These are phyloP conservation scores for Drosophila greeni DNA, from an alignment of 2,888 invertebrate species.

Conservation along the genomic window DNA sequence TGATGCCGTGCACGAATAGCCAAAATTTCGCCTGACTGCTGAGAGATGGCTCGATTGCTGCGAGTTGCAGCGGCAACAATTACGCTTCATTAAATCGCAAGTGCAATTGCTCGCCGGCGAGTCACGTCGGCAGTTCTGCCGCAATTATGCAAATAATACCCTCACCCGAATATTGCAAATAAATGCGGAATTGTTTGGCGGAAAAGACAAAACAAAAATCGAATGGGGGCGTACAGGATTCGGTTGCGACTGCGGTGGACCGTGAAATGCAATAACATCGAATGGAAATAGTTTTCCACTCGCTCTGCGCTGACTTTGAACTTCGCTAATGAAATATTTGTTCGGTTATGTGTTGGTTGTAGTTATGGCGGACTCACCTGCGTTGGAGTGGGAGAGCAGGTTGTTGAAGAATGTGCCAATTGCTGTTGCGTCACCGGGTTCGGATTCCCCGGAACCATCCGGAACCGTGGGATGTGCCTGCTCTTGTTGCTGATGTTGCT, in stretches of 20 bases:
- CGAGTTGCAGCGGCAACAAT: constrained; percentile 53
- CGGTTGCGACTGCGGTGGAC: constrained; percentile 46
- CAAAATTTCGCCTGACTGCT: constrained; percentile 57
- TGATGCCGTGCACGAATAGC: constrained; percentile 42
- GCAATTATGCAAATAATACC: constrained; percentile 72
- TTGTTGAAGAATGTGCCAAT: constrained; percentile 79
- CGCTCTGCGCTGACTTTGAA: constrained; percentile 44
- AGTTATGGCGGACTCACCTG: constrained; percentile 69
- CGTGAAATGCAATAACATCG: constrained; percentile 65
- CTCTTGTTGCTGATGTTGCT: constrained; percentile 45
- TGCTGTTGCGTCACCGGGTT: constrained; percentile 67
- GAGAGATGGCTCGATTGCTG: constrained; percentile 7
- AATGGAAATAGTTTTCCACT: constrained; percentile 63
- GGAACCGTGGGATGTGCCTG: constrained; percentile 43
- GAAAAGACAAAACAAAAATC: constrained; percentile 27
- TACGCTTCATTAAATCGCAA: constrained; percentile 71
- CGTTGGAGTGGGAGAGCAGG: constrained; percentile 77
- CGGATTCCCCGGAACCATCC: constrained; percentile 44
- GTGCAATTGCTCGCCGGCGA: constrained; percentile 53
- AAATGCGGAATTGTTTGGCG: constrained; percentile 47
- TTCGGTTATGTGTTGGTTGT: constrained; percentile 32
- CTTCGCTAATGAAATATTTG: constrained; percentile 59
- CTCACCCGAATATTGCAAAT: constrained; percentile 65
- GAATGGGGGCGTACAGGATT: constrained; percentile 7
- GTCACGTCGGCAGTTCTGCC: constrained; percentile 40